Percentiles rank a stretch among this genome's conserved stretches.
phyloP scores from a whole-genome alignment of 2,888 invertebrate species.

The Scaeva pyrastri region DNA sequence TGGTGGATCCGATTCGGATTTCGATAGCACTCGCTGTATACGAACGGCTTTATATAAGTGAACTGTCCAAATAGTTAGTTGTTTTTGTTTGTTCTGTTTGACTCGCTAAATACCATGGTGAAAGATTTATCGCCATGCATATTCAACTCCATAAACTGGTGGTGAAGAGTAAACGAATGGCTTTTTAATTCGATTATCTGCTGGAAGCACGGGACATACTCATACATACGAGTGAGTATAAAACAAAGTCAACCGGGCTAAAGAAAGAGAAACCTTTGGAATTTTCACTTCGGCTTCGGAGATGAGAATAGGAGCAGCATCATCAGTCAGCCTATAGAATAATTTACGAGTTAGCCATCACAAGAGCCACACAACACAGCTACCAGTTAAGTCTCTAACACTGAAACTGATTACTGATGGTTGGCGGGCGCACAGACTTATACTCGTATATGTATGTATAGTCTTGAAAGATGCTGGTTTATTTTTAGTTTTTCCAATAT shows the following conservation, averaged over 20 bases:
- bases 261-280: conserved; percentile 69
- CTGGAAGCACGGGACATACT: conserved; percentile 20
- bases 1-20: background rate
- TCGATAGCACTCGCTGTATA: conserved; percentile 9
- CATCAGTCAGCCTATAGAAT: conserved; percentile 45
- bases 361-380: conserved; percentile 46
- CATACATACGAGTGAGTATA: no score
- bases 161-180: conserved; percentile 78
- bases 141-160: conserved; percentile 57
- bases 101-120: conserved; percentile 81
- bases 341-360: conserved; percentile 73
- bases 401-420: no score
- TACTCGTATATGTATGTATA: no score
- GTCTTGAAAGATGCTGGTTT: conserved; percentile 53
- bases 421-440: conserved; percentile 37
- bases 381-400: conserved; percentile 46
- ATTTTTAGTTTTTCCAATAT: conserved; percentile 65
- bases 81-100: conserved; percentile 35
- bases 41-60: conserved; percentile 42
- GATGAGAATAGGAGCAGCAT: conserved; percentile 29
- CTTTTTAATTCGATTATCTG: conserved; percentile 82
- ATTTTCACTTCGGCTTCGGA: conserved; percentile 56
- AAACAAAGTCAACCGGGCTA: conserved; percentile 20
- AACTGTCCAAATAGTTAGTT: conserved; percentile 70
- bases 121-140: conserved; percentile 83